phyloP scores from a whole-genome alignment of 2,113 vertebrate genomes.

The Coptodon bakossiorum region DNA sequence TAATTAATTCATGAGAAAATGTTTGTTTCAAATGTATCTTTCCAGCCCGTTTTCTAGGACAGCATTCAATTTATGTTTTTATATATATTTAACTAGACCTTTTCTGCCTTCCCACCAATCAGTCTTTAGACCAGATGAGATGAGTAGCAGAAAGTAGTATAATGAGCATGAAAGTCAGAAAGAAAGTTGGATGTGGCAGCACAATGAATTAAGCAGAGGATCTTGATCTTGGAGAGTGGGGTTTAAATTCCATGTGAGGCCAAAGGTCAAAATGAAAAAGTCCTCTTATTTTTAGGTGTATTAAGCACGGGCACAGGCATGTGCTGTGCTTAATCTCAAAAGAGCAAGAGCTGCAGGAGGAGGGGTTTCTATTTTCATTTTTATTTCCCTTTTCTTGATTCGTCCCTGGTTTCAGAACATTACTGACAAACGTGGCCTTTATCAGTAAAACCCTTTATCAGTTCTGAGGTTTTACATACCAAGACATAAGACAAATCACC shows the following conservation, averaged over 20 bases:
- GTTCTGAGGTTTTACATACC: neutral
- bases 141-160: neutral
- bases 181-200: neutral
- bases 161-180: neutral
- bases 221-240: neutral
- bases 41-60: neutral
- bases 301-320: neutral
- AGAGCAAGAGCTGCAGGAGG: neutral
- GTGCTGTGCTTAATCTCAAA: neutral
- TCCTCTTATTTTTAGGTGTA: neutral
- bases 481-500: neutral
- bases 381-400: neutral
- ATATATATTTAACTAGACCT: neutral
- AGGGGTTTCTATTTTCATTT: neutral
- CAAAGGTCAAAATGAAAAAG: neutral
- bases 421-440: neutral
- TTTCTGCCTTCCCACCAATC: neutral
- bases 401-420: neutral
- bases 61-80: neutral
- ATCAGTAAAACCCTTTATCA: neutral
- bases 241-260: neutral
- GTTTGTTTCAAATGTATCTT: neutral
- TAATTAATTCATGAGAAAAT: slow-evolving; percentile 2
- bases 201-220: neutral
- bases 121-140: neutral